Conservation (phyloP, 2,113 vertebrate species). For the Ibidorhyncha struthersii region DNA sequence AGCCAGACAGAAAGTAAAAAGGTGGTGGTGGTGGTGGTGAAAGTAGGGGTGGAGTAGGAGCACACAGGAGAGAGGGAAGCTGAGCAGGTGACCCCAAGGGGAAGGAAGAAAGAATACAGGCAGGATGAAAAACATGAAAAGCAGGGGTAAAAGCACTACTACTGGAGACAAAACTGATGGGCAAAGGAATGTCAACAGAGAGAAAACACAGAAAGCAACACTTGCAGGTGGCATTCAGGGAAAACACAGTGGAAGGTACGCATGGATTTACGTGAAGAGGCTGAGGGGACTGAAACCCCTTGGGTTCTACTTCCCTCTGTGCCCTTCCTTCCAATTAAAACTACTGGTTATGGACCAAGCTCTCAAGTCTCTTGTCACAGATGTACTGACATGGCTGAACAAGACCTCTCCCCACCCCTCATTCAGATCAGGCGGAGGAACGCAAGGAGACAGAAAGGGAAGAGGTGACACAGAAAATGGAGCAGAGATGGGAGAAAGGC, state of each 20-base stretch:
- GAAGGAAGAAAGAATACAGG: not conserved
- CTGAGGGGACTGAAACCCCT: not conserved
- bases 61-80: not conserved
- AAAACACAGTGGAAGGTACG: conserved; percentile 12
- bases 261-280: not conserved
- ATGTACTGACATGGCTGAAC: not conserved
- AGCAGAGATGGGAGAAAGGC: conserved; percentile 13
- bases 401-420: not conserved
- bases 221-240: not conserved
- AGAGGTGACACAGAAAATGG: conserved; percentile 10
- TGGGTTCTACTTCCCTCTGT: not conserved
- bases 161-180: not conserved
- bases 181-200: not conserved
- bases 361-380: not conserved
- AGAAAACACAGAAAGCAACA: not conserved
- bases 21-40: no score
- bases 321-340: not conserved
- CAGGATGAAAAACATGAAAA: not conserved
- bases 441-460: not conserved
- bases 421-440: not conserved
- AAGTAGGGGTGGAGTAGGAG: not conserved
- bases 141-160: not conserved
- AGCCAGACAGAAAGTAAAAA: not conserved
- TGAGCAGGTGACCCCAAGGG: not conserved
- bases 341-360: not conserved